Evolutionary conservation across 2,888 invertebrate genomes (phyloP).

Genomic region (Mechanitis mazaeus): DNA sequence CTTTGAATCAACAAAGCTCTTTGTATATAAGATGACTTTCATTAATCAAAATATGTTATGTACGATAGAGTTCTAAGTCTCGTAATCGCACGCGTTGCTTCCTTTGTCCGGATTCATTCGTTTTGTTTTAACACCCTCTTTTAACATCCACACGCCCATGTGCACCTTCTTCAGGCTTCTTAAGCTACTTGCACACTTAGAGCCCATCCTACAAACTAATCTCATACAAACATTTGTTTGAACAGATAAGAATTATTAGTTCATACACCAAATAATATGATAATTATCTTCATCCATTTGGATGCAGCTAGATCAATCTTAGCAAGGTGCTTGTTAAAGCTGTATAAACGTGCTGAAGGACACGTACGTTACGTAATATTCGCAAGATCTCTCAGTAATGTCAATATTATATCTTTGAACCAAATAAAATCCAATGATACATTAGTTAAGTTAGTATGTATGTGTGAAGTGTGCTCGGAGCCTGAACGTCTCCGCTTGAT

Average conservation of each 20-base stretch:
- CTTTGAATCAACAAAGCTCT: conserved; percentile 28
- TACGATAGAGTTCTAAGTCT: conserved; percentile 44
- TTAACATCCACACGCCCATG: conserved; percentile 65
- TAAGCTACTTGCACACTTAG: conserved; percentile 40
- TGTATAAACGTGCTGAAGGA: too few species aligned
- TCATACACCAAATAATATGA: too few species aligned
- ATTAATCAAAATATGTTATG: conserved; percentile 74
- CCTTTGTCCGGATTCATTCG: conserved; percentile 74
- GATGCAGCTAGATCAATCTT: too few species aligned
- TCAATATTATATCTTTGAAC: too few species aligned
- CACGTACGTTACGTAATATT: too few species aligned
- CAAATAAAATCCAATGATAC: too few species aligned
- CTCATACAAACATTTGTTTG: too few species aligned
- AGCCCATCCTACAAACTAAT: background rate
- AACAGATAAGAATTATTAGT: too few species aligned
- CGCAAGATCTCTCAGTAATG: too few species aligned
- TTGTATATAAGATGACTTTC: conserved; percentile 41
- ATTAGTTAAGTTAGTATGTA: background rate
- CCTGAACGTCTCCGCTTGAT: conserved; percentile 62
- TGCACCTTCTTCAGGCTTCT: conserved; percentile 53
- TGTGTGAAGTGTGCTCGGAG: conserved; percentile 35
- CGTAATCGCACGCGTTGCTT: conserved; percentile 62
- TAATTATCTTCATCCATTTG: too few species aligned
- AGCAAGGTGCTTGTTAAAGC: too few species aligned
- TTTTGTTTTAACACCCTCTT: conserved; percentile 76